Evolutionary conservation across 2,113 vertebrate genomes (phyloP).

Genomic region (Trichechus manatus): DNA sequence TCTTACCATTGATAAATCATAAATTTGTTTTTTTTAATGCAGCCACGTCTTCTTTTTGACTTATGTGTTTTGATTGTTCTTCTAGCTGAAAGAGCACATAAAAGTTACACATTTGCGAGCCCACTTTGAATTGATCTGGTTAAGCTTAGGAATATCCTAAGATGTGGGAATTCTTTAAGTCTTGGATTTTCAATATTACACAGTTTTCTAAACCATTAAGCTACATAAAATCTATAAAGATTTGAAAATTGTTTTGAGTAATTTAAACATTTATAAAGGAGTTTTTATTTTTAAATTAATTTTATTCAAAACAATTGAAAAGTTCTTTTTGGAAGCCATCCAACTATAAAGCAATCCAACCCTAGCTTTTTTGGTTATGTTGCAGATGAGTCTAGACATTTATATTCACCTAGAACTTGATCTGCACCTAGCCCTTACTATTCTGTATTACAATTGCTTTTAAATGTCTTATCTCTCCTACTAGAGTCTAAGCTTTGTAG

Average conservation of each 20-base stretch:
- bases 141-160: background rate
- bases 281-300: background rate
- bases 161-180: background rate
- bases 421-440: background rate
- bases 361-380: background rate
- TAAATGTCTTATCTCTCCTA: background rate
- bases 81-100: slow-evolving; percentile 91
- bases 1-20: slow-evolving; percentile 94
- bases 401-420: background rate
- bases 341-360: background rate
- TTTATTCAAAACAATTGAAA: slow-evolving; percentile 10
- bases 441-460: background rate
- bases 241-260: slow-evolving; percentile 29
- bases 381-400: background rate
- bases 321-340: background rate
- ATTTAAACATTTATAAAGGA: background rate
- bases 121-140: background rate
- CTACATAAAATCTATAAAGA: background rate
- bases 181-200: slow-evolving; percentile 19
- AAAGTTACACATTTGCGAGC: background rate
- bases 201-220: background rate
- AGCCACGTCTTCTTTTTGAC: slow-evolving; percentile 92
- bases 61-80: slow-evolving; percentile 93
- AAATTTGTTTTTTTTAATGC: slow-evolving; percentile 93
- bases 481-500: background rate